Evolutionary conservation across 1,140 invertebrate species (phyloP).

Genomic region (Drosophila sucinea): DNA sequence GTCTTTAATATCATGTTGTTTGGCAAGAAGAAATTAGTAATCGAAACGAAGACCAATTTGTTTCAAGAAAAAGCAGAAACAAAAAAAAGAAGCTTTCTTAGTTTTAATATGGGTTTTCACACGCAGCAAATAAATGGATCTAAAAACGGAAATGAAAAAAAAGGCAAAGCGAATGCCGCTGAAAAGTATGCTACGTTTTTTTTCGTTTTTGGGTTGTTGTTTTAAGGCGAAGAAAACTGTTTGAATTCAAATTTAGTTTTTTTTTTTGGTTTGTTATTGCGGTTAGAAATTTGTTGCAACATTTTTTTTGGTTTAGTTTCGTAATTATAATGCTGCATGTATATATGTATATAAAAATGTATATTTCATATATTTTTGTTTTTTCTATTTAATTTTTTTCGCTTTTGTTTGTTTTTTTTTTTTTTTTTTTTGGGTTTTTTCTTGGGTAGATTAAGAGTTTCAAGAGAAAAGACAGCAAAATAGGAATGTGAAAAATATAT

Average conservation of each 20-base stretch:
- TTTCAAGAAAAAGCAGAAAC: background rate
- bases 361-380: slow-evolving; percentile 45
- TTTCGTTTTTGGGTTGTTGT: slow-evolving; percentile 6
- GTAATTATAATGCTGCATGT: background rate
- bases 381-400: slow-evolving; percentile 23
- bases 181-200: slow-evolving; percentile 43
- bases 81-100: background rate
- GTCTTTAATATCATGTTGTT: background rate
- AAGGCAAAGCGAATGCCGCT: slow-evolving; percentile 47
- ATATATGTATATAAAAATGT: slow-evolving; percentile 27
- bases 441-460: slow-evolving; percentile 35
- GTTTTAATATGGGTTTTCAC: slow-evolving; percentile 13
- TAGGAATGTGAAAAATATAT: slow-evolving; percentile 52
- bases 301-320: background rate
- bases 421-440: slow-evolving; percentile 8
- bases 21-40: slow-evolving; percentile 28
- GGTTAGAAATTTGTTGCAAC: slow-evolving; percentile 1
- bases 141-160: slow-evolving; percentile 21
- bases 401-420: slow-evolving; percentile 31
- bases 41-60: background rate
- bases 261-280: slow-evolving; percentile 46
- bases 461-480: slow-evolving; percentile 26
- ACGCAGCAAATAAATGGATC: background rate
- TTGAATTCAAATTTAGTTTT: slow-evolving; percentile 49
- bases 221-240: slow-evolving; percentile 47